Base-by-base conservation (phyloP, 2,888 invertebrate genomes). In the Aphodius sticticus region DNA sequence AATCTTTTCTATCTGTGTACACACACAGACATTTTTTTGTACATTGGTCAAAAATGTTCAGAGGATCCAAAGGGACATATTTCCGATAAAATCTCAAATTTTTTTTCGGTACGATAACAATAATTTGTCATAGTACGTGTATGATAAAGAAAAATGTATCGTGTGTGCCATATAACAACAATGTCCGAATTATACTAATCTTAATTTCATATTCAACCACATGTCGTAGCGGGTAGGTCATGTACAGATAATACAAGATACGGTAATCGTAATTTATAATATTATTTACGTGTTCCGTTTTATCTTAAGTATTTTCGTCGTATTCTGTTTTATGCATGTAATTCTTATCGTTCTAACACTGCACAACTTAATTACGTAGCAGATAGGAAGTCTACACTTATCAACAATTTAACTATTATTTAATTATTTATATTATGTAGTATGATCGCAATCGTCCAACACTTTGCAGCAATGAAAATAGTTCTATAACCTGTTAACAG, bases 241-340 rank as follows among this genome's bases (percentile, higher is more conserved):
- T 16, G 72, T 72, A 26, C 72, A 26, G 72, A 72, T 72, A 72
- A 72, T 36, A 72, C 35, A 36, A 72, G 72, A 72, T 72, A 72
- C 53, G 53, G 53, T 53, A 53, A 53, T 53, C 53, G 53, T 53
- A 53, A 53, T 53, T 53, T 53, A 53, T 53, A 53, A 53, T 53
- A 53, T 53, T 53, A 53, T 53, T 53, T 53, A 53, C 53, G 53
- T 53, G 53, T 53, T 53, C 53, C 53, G 53, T 7, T 53, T 53
- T 53, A 53, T 53, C 53, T 53, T 53, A 53, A 53, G 53, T 53
- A 53, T 53, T 53, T 53, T 53, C 53, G 53, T 53, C 53, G 53
- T 12, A 53, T 53, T 53, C 53, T 53, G 9, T 53, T 53, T 53
- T 53, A 53, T 53, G 53, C 53, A 53, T 9, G 53, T 53, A 9